Evolutionary conservation across 2,113 vertebrate genomes (phyloP).

Genomic region (Chitala chitala): DNA sequence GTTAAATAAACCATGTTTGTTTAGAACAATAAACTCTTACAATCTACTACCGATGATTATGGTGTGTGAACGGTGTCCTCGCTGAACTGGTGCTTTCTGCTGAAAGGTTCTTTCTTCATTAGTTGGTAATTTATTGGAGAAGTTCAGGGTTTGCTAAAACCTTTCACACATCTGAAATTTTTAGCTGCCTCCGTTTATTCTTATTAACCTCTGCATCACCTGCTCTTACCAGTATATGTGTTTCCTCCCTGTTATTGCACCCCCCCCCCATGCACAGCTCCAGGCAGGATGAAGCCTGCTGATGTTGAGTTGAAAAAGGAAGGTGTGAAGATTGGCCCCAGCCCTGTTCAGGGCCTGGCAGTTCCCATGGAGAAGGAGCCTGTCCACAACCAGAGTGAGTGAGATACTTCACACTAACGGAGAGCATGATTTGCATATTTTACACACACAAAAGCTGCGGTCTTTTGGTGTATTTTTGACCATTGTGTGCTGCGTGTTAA

Average conservation of each 20-base stretch:
- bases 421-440: neutral
- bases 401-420: neutral
- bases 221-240: neutral
- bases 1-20: no score
- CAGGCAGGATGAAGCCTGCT: conserved; percentile 48
- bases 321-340: conserved; percentile 66
- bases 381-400: conserved; percentile 64
- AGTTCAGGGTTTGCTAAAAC: no score
- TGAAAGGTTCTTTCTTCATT: no score
- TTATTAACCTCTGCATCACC: neutral
- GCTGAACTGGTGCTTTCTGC: no score
- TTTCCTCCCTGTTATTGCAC: neutral
- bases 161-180: no score
- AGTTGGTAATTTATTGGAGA: no score
- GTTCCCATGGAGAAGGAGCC: conserved; percentile 53
- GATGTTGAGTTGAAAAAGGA: conserved; percentile 39
- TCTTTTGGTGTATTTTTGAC: no score
- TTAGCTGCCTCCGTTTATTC: neutral
- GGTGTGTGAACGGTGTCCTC: no score
- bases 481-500: no score
- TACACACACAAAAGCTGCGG: neutral
- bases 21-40: no score
- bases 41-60: no score
- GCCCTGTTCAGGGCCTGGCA: conserved; percentile 68
- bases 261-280: conserved; percentile 41